phyloP scores from a whole-genome alignment of 2,113 vertebrate species.

The Leptobrachium ailaonicum region DNA sequence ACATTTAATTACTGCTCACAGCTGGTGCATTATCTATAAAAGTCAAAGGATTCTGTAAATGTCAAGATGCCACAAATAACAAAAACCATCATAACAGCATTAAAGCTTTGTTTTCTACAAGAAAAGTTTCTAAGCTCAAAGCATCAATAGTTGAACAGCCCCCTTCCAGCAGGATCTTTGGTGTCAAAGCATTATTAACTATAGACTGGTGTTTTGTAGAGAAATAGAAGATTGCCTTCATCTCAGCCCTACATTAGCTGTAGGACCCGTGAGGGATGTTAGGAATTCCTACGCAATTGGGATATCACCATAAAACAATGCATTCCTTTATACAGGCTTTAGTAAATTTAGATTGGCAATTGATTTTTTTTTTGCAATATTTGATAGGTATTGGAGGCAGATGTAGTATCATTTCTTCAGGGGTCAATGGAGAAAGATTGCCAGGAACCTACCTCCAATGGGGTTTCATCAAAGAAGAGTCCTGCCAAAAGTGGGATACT shows the following conservation, averaged over 20 bases:
- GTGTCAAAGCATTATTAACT: no score
- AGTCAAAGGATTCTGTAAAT: constrained; percentile 39
- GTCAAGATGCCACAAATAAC: constrained; percentile 30
- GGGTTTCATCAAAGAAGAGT: no score
- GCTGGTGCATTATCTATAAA: constrained; percentile 36
- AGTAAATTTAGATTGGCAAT: no score
- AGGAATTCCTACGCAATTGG: no score
- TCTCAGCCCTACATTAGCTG: not conserved
- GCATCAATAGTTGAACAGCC: constrained; percentile 13
- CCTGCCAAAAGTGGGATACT: no score
- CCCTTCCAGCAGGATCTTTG: not conserved
- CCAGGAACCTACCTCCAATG: no score
- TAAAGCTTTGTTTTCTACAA: constrained; percentile 44
- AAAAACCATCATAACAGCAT: constrained; percentile 27
- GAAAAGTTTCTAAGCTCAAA: constrained; percentile 17
- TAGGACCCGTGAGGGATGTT: not conserved
- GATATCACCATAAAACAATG: no score
- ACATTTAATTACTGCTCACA: constrained; percentile 41
- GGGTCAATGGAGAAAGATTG: no score
- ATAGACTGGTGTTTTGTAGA: not conserved
- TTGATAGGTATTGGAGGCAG: no score
- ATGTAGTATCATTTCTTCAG: no score
- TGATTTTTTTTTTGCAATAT: no score
- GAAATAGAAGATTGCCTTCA: not conserved
- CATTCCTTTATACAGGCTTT: no score